Base-by-base conservation (phyloP, 1,140 invertebrate species). In the Drosophila leontia region DNA sequence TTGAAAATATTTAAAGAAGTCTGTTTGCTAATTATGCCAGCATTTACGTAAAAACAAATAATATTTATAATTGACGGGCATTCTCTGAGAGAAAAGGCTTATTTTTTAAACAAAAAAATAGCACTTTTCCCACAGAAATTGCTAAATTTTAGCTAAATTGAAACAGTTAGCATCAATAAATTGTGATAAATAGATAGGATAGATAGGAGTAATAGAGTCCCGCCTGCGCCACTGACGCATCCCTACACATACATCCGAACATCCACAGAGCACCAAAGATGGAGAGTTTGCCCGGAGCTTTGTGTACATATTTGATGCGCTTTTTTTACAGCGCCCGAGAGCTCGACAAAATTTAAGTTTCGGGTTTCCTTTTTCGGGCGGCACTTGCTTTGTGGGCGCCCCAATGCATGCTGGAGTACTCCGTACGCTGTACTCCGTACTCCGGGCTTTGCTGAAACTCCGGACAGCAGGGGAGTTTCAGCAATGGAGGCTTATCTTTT, bases 321-420 rank as follows among this genome's bases (percentile, higher is more conserved):
- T 78, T 78, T 78, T 75, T 78, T 78, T 48, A 11, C 53, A 48
- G 45, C 53, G 47, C 59, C 57, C 42, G 48, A 51, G 47, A 45
- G 72, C 75, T 78, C 59, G 65, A 78, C 76, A 78, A 78, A 56
- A 71, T 78, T 78, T 70, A 78, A 78, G 76, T 78, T 78, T 78
- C 62, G 55, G 64, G 59, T 62, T 78, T 61, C 58, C 68, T 71
- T 71, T 78, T 78, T 55, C 29, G 67, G 44, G 69, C 65, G 45
- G 41, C 75, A 71, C 76, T 78, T 78, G 76, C 76, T 78, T 78
- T 78, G 76, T 69, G 64, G 41, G 50, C 47, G 47, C 64, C 64
- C 51, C 57, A 63, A 39, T 78, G 65, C 65, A 78, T 78, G 72
- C 51, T 75, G 58, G 41, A 78, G 75, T 50, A 62, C 63, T 78